Base-by-base conservation (phyloP, 1,140 invertebrate species). In the Listronotus oregonensis region DNA sequence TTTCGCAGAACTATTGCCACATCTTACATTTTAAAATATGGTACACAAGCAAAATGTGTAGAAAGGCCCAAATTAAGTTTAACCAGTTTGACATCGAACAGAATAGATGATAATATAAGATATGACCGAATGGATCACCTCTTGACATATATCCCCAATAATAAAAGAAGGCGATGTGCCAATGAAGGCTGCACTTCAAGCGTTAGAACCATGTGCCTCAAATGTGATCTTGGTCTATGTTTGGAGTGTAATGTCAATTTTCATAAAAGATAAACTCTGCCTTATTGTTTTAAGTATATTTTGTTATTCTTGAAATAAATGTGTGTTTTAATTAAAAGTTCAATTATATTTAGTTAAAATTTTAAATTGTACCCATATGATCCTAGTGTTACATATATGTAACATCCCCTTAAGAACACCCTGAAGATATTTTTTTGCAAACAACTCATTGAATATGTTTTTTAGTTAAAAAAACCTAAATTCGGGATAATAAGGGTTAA, bases 161-260 rank as follows among this genome's bases (percentile, higher is more conserved):
- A 69, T n/a, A 69, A 62, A 44, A 67, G 59, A 64, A 50, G 64
- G 39, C 43, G 68, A 31, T 69, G 64, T 63, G 65, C 46, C 32
- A 6, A 14, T 11, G 68, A 67, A 54, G 17, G n/a, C 11, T 69
- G 68, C 46, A 57, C 46, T 27, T 59, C 61, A 6, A 66, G 47
- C 44, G 40, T 44, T 8, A 7, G 64, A 39, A 66, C 63, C 0
- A 60, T 62, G 52, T 69, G 57, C 31, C n/a, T 6, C 34, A 69
- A 66, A 59, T 69, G 65, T 42, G 61, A 67, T 42, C 12, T 70
- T 42, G 58, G 64, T n/a, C 46, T 67, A 40, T 70, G 68, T 43
- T 12, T 66, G 6, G 55, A 58, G 14, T 70, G 63, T 50, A 70
- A 69, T 40, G 43, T 68, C 43, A 31, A 7, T 15, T 68, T 65